These are phyloP conservation scores for Mesodorylaimus sp. DNA, from an alignment of 2,888 invertebrate species.

Conservation along the genomic window DNA sequence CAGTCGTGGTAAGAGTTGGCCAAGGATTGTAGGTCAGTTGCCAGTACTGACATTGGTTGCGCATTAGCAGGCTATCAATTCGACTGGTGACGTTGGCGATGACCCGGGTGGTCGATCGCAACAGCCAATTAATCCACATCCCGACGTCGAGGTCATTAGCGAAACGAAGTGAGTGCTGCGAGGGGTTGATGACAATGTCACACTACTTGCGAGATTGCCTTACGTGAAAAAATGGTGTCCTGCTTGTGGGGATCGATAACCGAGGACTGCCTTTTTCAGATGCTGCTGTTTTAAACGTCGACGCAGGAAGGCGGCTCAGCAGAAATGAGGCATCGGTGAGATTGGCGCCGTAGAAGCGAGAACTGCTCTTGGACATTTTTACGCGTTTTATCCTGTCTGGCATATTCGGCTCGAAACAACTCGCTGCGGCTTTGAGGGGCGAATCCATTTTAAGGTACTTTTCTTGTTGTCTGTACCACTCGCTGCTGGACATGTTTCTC, in stretches of 20 bases:
- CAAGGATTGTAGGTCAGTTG: neutral
- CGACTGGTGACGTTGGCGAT: conserved; percentile 23
- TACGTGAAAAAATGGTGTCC: too few species aligned
- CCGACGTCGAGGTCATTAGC: conserved; percentile 5
- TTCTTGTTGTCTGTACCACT: too few species aligned
- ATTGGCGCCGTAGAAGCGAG: too few species aligned
- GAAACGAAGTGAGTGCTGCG: conserved; percentile 9
- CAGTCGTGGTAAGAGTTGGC: neutral
- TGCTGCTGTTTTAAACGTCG: conserved; percentile 26
- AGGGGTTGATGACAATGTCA: too few species aligned
- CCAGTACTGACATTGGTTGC: neutral
- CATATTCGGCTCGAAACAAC: too few species aligned
- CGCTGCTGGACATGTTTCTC: too few species aligned
- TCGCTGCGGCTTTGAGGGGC: too few species aligned
- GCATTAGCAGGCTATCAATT: conserved; percentile 23
- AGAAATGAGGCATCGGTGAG: too few species aligned
- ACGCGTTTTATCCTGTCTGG: too few species aligned
- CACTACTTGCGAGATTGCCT: too few species aligned
- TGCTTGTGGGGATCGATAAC: neutral
- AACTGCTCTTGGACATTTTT: too few species aligned
- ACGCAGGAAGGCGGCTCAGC: neutral
- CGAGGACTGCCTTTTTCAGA: conserved; percentile 1
- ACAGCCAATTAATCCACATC: conserved; percentile 8
- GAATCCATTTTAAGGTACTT: too few species aligned
- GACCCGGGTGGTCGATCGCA: conserved; percentile 15